A percentile compares a stretch with the other conserved stretches of the same genome.
phyloP scores from a whole-genome alignment of 2,888 invertebrate genomes.

The Nineta flava region DNA sequence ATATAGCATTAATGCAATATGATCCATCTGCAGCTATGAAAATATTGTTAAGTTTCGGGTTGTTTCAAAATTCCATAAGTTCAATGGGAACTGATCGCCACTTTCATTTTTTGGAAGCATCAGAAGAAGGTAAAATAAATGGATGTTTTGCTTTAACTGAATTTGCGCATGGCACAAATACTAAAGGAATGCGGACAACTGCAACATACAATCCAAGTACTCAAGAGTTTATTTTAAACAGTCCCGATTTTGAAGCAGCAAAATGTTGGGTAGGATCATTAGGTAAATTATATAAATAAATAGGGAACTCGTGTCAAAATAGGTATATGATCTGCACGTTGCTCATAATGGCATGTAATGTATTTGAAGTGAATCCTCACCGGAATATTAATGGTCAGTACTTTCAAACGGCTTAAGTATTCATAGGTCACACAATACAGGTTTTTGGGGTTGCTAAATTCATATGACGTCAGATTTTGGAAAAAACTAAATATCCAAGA shows the following conservation, averaged over 20 bases:
- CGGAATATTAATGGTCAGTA: no score
- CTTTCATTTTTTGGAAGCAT: slow-evolving; percentile 32
- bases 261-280: slow-evolving; percentile 76
- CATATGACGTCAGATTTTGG: no score
- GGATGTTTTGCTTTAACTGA: slow-evolving; percentile 81
- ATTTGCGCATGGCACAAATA: slow-evolving; percentile 81
- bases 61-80: slow-evolving; percentile 48
- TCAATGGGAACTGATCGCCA: slow-evolving; percentile 50
- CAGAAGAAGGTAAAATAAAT: slow-evolving; percentile 26
- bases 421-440: no score
- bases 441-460: no score
- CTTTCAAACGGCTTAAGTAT: no score
- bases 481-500: no score
- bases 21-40: slow-evolving; percentile 49
- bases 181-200: slow-evolving; percentile 70
- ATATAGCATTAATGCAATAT: slow-evolving; percentile 37
- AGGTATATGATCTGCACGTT: no score
- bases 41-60: slow-evolving; percentile 42
- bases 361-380: no score
- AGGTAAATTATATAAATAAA: slow-evolving; percentile 32
- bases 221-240: slow-evolving; percentile 54
- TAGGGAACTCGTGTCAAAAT: no score
- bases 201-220: slow-evolving; percentile 63
- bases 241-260: slow-evolving; percentile 62
- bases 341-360: no score